Evolutionary conservation across 2,888 invertebrate species (phyloP), one percentile per base, ranked within the genome.

Genomic region (Metellina segmentata): DNA sequence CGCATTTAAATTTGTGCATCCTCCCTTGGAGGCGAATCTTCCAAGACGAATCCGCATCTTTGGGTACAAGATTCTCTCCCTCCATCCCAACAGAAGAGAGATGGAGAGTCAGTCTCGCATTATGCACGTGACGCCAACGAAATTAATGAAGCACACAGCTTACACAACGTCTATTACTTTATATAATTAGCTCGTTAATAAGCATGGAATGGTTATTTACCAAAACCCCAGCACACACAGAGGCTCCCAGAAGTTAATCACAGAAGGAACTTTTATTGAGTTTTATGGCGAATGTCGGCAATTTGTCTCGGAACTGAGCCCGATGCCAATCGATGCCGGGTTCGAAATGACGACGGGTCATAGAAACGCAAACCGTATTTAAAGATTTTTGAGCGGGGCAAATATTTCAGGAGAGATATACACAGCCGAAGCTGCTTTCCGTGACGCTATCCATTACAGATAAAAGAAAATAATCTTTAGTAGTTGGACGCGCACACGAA

Each of bases 371-470:
- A 48, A 20, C 16, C 69, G 49, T 48, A 87, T 87, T 87, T 87
- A 87, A 87, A 81, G 87, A 87, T 81, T 88, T 88, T 74, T 74
- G 81, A 81, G 52, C 8, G 78, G 78, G 79, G 20, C 16, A 61
- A 79, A 51, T 72, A 51, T 71, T 69, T 69, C 53, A 20, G 11
- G 49, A 16, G 72, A 78, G 69, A 51, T 34, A 78, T 69, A 20
- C 52, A 34, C 34, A 34, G 34, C 34, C 34, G 34, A 34, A 34
- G 34, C 34, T 4, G 34, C 34, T 34, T 87, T 91, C 71, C 91
- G 91, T 91, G 91, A 87, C 91, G 48, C 91, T 91, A 87, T 87
- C 91, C 91, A 91, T 88, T 91, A 83, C 91, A 91, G 83, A 78
- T 72, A 82, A 70, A 87, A 74, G 91, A 87, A 91, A 91, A 91